Conservation (phyloP, 2,888 invertebrate genomes). For the Eupithecia dodoneata region DNA sequence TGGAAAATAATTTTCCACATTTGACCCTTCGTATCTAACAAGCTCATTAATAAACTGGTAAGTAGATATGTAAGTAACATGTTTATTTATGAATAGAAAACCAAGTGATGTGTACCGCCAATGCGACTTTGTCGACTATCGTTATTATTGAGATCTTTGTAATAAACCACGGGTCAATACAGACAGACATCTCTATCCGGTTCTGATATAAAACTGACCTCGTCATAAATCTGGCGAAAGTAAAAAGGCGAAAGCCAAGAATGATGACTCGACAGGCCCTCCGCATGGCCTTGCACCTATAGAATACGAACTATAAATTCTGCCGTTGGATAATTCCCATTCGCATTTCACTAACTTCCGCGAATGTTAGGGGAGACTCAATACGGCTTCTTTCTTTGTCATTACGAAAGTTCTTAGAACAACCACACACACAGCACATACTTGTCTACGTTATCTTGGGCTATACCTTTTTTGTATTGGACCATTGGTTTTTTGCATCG, state of each 20-base stretch:
- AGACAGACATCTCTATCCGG: conserved; percentile 30
- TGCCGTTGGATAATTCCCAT: conserved; percentile 36
- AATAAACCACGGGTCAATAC: conserved; percentile 22
- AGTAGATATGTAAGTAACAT: conserved; percentile 2
- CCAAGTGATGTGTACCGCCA: conserved; percentile 9
- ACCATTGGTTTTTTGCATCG: conserved; percentile 45
- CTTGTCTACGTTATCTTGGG: conserved; percentile 29
- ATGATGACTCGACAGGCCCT: conserved; percentile 51
- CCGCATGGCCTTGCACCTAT: conserved; percentile 35
- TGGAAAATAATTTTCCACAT: conserved; percentile 6
- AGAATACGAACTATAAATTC: conserved; percentile 18
- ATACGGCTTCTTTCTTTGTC: conserved; percentile 48
- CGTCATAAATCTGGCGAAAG: conserved; percentile 46
- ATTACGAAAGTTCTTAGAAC: conserved; percentile 50
- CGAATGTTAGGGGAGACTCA: conserved; percentile 45
- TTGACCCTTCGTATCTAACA: conserved; percentile 16
- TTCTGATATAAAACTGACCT: conserved; percentile 43
- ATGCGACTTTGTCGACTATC: conserved; percentile 3
- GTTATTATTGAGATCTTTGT: conserved; percentile 14
- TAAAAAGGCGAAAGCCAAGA: conserved; percentile 53
- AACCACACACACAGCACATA: conserved; percentile 29
- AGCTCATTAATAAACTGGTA: conserved; percentile 13
- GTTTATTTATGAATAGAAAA: conserved; percentile 12
- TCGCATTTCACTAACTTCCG: conserved; percentile 20
- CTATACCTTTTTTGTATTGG: conserved; percentile 33